Conservation (phyloP, 1,140 invertebrate genomes). For the Muscidifurax raptorellus region DNA sequence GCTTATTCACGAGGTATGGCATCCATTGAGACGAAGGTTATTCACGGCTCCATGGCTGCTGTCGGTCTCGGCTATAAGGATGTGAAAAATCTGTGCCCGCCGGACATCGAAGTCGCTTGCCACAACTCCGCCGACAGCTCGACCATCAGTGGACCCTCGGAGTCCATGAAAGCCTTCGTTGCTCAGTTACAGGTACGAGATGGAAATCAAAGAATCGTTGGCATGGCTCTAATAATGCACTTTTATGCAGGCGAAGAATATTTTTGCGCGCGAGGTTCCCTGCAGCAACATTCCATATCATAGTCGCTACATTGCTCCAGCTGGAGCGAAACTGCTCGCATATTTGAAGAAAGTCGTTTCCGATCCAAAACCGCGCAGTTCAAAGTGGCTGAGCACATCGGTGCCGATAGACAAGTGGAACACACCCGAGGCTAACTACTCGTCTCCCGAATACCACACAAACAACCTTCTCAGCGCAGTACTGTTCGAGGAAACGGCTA, state of each 20-base stretch:
- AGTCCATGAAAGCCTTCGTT: slow-evolving; percentile 59
- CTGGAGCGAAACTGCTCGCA: slow-evolving; percentile 81
- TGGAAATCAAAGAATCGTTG: too few species aligned
- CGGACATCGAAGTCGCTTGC: slow-evolving; percentile 76
- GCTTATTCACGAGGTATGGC: slow-evolving; percentile 90
- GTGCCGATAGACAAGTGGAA: slow-evolving; percentile 87
- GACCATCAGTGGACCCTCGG: slow-evolving; percentile 82
- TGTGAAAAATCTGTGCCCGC: too few species aligned
- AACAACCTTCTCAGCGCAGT: slow-evolving; percentile 92
- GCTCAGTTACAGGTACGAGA: not conserved
- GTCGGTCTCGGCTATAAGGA: too few species aligned
- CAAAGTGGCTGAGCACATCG: slow-evolving; percentile 92
- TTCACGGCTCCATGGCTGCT: slow-evolving; percentile 87
- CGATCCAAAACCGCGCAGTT: slow-evolving; percentile 82
- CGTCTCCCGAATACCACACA: slow-evolving; percentile 94
- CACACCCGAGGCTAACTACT: slow-evolving; percentile 79
- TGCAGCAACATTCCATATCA: slow-evolving; percentile 85
- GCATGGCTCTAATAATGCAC: not conserved
- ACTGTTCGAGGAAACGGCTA: slow-evolving; percentile 88
- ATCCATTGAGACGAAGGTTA: slow-evolving; percentile 85
- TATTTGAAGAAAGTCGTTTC: slow-evolving; percentile 84
- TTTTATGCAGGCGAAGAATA: slow-evolving; percentile 81
- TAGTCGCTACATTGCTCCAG: slow-evolving; percentile 80
- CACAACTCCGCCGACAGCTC: slow-evolving; percentile 82
- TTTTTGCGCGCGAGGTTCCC: slow-evolving; percentile 86